Evolutionary conservation across 2,113 vertebrate species (phyloP).

Genomic region (Melanerpes aurifrons): DNA sequence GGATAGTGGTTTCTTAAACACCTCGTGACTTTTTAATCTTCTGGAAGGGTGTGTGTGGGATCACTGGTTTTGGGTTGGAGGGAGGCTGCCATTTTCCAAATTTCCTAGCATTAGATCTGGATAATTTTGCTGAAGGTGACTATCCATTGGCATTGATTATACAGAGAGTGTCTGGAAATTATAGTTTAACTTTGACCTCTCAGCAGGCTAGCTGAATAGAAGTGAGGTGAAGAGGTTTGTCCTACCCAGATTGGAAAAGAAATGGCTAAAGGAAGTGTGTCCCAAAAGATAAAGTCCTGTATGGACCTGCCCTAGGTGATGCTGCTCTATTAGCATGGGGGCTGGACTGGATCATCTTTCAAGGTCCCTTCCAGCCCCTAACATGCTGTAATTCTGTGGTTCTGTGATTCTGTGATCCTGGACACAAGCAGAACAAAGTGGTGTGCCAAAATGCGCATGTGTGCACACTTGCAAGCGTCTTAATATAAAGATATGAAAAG

Average conservation of each 20-base stretch:
- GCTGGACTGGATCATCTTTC: too few species aligned
- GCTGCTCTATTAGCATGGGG: too few species aligned
- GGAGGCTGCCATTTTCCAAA: background rate
- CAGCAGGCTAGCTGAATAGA: background rate
- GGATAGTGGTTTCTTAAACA: background rate
- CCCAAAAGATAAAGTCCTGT: background rate
- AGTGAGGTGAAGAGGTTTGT: background rate
- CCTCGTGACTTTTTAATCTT: background rate
- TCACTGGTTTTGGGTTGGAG: background rate
- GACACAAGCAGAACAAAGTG: background rate
- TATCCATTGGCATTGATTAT: background rate
- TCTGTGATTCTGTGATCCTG: background rate
- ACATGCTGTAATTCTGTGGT: too few species aligned
- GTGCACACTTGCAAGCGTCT: background rate
- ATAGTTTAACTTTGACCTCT: background rate
- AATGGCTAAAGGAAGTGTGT: background rate
- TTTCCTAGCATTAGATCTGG: background rate
- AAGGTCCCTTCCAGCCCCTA: too few species aligned
- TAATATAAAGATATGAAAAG: background rate
- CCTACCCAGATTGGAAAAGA: background rate
- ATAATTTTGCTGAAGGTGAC: background rate
- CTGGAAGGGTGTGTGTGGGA: background rate
- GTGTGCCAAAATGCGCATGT: background rate
- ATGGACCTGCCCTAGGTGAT: too few species aligned
- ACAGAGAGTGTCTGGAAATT: background rate